A percentile compares a stretch with the other conserved stretches of the same genome.
These are phyloP conservation scores for Ostrea denselamellosa DNA, from an alignment of 1,140 invertebrate species.

Conservation along the genomic window DNA sequence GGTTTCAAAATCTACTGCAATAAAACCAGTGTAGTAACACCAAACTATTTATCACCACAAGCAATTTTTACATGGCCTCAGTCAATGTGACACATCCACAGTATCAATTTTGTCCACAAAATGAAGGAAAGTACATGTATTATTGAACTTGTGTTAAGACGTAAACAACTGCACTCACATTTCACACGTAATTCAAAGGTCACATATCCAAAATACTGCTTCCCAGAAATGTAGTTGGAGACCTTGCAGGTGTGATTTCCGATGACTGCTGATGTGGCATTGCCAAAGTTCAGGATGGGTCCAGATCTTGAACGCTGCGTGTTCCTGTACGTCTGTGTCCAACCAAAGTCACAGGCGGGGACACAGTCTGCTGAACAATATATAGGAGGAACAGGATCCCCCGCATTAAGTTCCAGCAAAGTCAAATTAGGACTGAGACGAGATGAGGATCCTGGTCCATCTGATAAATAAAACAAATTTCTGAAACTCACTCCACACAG, in stretches of 20 bases:
- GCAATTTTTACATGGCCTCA: too few relatives aligned
- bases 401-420: not conserved
- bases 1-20: too few relatives aligned
- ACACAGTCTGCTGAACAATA: constrained; percentile 3
- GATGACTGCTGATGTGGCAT: not conserved
- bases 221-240: not conserved
- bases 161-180: not conserved
- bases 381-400: not conserved
- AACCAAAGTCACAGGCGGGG: not conserved
- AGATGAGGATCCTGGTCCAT: not conserved
- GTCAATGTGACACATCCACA: too few relatives aligned
- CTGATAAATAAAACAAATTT: not conserved
- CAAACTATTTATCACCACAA: too few relatives aligned
- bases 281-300: not conserved
- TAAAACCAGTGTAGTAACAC: too few relatives aligned
- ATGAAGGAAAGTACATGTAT: not conserved
- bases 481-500: not conserved
- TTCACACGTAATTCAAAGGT: constrained; percentile 3
- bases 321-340: not conserved
- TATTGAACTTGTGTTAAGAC: not conserved
- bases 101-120: too few relatives aligned
- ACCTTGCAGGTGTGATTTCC: not conserved
- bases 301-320: not conserved
- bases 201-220: not conserved
- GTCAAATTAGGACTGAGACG: not conserved